These are phyloP conservation scores for Leptinotarsa haldemani DNA, from an alignment of 2,888 invertebrate genomes.

Conservation along the genomic window DNA sequence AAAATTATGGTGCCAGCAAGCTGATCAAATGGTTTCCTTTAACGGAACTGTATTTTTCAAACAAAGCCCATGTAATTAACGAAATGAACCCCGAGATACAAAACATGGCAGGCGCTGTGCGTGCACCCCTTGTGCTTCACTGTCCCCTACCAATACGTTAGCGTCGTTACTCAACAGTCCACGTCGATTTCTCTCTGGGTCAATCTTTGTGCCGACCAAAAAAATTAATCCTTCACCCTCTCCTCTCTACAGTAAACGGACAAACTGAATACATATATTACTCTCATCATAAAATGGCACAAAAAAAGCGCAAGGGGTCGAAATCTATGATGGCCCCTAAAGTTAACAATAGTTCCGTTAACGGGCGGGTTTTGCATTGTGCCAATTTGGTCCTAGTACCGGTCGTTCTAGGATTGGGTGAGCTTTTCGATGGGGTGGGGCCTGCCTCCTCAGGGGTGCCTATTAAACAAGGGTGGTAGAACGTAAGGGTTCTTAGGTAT, in stretches of 20 bases:
- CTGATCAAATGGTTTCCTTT: neutral
- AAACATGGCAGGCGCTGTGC: conserved; percentile 1
- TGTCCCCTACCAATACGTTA: conserved; percentile 34
- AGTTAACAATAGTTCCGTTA: conserved; percentile 42
- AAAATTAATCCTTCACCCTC: conserved; percentile 30
- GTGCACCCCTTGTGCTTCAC: conserved; percentile 12
- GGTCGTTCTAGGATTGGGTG: conserved; percentile 47
- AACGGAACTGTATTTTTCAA: neutral
- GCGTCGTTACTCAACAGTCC: conserved; percentile 27
- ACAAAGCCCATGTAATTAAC: conserved; percentile 13
- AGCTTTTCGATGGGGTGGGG: conserved; percentile 47
- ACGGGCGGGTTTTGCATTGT: conserved; percentile 55
- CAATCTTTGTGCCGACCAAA: conserved; percentile 25
- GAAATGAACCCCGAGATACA: neutral
- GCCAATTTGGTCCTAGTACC: conserved; percentile 51
- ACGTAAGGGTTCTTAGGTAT: conserved; percentile 28
- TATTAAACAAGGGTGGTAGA: conserved; percentile 35
- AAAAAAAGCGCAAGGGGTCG: conserved; percentile 41
- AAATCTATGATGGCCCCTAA: conserved; percentile 47
- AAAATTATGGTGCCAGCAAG: no score
- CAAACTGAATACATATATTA: conserved; percentile 30
- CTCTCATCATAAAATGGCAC: conserved; percentile 36
- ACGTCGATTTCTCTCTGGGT: conserved; percentile 13
- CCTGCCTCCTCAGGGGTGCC: conserved; percentile 40
- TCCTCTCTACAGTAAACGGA: conserved; percentile 28